phyloP scores from a whole-genome alignment of 2,113 vertebrate genomes.

The Peromyscus californicus region DNA sequence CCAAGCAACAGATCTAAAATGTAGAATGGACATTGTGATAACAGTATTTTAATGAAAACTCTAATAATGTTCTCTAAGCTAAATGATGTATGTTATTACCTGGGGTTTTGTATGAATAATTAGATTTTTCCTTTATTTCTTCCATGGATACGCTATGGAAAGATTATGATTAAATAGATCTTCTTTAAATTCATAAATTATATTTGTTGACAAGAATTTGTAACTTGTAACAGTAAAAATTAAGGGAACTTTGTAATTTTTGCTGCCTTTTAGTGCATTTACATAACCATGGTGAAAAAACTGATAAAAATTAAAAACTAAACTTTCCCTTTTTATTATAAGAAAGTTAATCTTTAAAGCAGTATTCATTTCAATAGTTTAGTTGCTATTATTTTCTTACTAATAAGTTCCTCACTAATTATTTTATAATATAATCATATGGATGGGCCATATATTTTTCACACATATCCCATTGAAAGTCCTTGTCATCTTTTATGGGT shows the following conservation, averaged over 20 bases:
- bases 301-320: background rate
- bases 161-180: background rate
- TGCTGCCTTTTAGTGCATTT: background rate
- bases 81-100: background rate
- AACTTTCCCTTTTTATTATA: conserved; percentile 22
- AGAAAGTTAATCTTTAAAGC: background rate
- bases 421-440: conserved; percentile 13
- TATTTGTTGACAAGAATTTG: background rate
- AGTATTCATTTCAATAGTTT: background rate
- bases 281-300: background rate
- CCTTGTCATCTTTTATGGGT: background rate
- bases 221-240: background rate
- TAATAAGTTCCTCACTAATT: background rate
- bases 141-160: conserved; percentile 15
- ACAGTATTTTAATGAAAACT: conserved; percentile 18
- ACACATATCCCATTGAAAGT: background rate
- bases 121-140: conserved; percentile 38
- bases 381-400: conserved; percentile 18
- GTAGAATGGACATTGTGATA: background rate
- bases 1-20: background rate
- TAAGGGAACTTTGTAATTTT: conserved; percentile 14
- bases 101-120: background rate
- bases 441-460: background rate
- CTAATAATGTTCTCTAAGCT: background rate
- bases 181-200: conserved; percentile 25